Percentiles rank a stretch among this genome's conserved stretches.
Conservation (phyloP, 2,113 vertebrate species). For the Myxocyprinus asiaticus region DNA sequence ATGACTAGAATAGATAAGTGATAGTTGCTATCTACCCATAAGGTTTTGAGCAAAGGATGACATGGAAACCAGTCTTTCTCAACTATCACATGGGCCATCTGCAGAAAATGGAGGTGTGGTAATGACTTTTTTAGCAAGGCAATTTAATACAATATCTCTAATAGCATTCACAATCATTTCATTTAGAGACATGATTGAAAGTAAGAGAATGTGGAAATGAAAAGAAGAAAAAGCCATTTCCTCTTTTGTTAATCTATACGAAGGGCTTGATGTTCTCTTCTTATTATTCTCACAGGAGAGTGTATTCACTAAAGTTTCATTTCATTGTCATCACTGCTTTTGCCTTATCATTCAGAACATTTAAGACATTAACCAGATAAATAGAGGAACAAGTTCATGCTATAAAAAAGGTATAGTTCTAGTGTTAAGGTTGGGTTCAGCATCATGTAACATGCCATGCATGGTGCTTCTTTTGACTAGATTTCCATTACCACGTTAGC, state of each 20-base stretch:
- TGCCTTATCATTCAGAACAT: background rate
- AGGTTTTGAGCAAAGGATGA: slow-evolving; percentile 38
- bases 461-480: background rate
- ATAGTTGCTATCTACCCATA: slow-evolving; percentile 29
- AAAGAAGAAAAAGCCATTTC: slow-evolving; percentile 58
- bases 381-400: background rate
- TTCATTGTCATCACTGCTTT: slow-evolving; percentile 12
- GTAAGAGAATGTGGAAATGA: slow-evolving; percentile 60
- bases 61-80: slow-evolving; percentile 35
- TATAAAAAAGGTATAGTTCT: background rate
- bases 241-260: slow-evolving; percentile 53
- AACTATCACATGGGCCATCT: slow-evolving; percentile 26
- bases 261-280: slow-evolving; percentile 47
- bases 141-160: slow-evolving; percentile 64
- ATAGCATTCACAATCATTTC: slow-evolving; percentile 64
- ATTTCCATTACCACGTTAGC: background rate
- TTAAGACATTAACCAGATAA: background rate
- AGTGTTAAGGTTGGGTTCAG: no score
- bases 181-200: slow-evolving; percentile 63
- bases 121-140: slow-evolving; percentile 62
- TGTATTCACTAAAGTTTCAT: slow-evolving; percentile 23
- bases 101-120: slow-evolving; percentile 52
- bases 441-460: no score
- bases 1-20: slow-evolving; percentile 40
- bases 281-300: slow-evolving; percentile 31